phyloP scores from a whole-genome alignment of 1,140 invertebrate genomes.

The Apis mellifera region DNA sequence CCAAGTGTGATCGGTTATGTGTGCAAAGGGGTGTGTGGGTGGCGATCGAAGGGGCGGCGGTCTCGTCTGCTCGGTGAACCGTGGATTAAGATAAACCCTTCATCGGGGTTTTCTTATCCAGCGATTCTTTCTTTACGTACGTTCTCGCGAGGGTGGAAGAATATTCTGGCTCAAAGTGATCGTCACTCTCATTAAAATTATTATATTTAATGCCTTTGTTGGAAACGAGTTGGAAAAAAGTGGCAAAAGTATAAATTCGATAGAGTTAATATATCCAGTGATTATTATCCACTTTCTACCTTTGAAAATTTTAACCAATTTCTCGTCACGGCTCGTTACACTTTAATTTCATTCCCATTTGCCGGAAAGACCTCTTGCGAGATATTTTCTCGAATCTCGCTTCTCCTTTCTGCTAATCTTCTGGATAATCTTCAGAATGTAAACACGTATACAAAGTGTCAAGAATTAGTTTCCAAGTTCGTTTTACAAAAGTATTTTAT shows the following conservation, averaged over 20 bases:
- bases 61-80: conserved; percentile 79
- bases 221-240: not conserved
- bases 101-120: conserved; percentile 79
- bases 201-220: conserved; percentile 54
- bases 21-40: conserved; percentile 59
- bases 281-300: conserved; percentile 33
- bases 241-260: not conserved
- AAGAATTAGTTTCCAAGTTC: too few species aligned
- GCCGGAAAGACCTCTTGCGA: too few species aligned
- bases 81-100: conserved; percentile 81
- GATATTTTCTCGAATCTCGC: not conserved
- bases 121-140: conserved; percentile 71
- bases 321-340: not conserved
- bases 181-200: conserved; percentile 55
- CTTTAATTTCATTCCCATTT: not conserved
- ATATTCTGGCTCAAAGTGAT: conserved; percentile 56
- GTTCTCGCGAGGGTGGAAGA: conserved; percentile 53
- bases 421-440: too few species aligned
- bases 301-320: not conserved
- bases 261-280: not conserved
- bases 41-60: conserved; percentile 66
- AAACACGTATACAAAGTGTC: too few species aligned
- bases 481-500: too few species aligned
- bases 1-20: conserved; percentile 79
- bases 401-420: too few species aligned